These are phyloP conservation scores for Pyrrhia umbra DNA, from an alignment of 2,888 invertebrate genomes.

Conservation along the genomic window DNA sequence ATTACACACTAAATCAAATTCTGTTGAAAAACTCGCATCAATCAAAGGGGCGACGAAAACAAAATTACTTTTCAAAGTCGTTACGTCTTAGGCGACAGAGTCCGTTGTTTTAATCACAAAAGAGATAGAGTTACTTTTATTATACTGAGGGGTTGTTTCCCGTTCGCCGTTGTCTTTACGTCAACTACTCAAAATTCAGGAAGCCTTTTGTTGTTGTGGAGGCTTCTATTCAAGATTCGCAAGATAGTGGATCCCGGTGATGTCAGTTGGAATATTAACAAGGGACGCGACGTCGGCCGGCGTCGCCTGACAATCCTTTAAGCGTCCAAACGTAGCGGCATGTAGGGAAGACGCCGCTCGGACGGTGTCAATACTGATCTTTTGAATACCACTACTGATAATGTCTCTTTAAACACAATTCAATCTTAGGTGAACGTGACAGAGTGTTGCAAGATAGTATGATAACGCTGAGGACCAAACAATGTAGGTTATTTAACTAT, in stretches of 20 bases:
- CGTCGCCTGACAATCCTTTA: constrained; percentile 76
- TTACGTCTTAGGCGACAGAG: constrained; percentile 54
- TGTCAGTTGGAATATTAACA: constrained; percentile 84
- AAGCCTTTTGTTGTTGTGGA: constrained; percentile 80
- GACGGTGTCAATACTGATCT: constrained; percentile 65
- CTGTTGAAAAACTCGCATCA: constrained; percentile 55
- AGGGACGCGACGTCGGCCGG: constrained; percentile 75
- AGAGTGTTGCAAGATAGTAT: constrained; percentile 21
- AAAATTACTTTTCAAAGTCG: constrained; percentile 66
- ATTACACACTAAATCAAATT: constrained; percentile 65
- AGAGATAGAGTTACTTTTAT: constrained; percentile 72
- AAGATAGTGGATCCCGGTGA: constrained; percentile 79
- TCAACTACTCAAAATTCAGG: constrained; percentile 83
- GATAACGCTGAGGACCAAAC: constrained; percentile 1
- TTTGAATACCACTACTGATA: constrained; percentile 64
- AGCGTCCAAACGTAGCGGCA: constrained; percentile 63
- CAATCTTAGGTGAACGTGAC: constrained; percentile 29
- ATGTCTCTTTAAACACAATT: constrained; percentile 52
- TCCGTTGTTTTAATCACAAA: constrained; percentile 71
- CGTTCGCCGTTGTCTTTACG: constrained; percentile 70
- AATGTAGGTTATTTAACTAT: not conserved
- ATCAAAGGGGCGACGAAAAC: constrained; percentile 61
- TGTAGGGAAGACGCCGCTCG: constrained; percentile 36
- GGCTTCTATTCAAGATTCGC: constrained; percentile 82
- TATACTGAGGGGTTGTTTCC: constrained; percentile 66